These are phyloP conservation scores for Oryzias javanicus DNA, from an alignment of 2,113 vertebrate species.

Conservation along the genomic window DNA sequence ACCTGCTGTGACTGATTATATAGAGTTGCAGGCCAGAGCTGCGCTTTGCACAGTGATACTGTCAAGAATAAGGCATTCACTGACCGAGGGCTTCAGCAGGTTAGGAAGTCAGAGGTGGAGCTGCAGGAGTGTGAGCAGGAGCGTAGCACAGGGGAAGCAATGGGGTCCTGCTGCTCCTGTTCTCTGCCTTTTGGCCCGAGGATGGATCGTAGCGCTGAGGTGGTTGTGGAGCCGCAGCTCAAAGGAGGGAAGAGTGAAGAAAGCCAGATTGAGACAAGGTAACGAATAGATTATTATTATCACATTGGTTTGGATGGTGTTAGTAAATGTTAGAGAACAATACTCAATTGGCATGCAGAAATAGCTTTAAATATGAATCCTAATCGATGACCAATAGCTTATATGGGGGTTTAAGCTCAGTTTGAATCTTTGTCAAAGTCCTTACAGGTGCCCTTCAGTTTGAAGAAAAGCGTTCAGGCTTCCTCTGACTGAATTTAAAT, in stretches of 20 bases:
- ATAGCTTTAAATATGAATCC: too few relatives aligned
- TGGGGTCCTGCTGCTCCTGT: constrained; percentile 73
- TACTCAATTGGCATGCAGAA: too few relatives aligned
- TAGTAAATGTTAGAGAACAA: too few relatives aligned
- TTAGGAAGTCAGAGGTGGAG: constrained; percentile 48
- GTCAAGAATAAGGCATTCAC: constrained; percentile 54
- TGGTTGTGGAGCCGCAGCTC: constrained; percentile 45
- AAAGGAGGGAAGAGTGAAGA: constrained; percentile 52
- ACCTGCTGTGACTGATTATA: constrained; percentile 50
- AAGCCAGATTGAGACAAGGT: constrained; percentile 59
- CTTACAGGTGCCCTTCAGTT: constrained; percentile 21
- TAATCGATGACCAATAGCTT: too few relatives aligned
- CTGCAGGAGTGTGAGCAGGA: constrained; percentile 45
- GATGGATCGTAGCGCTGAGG: constrained; percentile 38
- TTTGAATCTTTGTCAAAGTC: constrained; percentile 21
- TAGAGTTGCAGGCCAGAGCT: constrained; percentile 50
- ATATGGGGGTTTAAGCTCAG: constrained; percentile 7
- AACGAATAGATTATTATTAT: constrained; percentile 19
- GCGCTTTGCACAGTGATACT: constrained; percentile 43
- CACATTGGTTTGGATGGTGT: neutral
- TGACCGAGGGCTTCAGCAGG: constrained; percentile 35
- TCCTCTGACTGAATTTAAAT: constrained; percentile 57
- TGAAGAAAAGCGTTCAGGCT: constrained; percentile 19
- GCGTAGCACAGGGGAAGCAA: constrained; percentile 58
- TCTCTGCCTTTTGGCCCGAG: constrained; percentile 54